Evolutionary conservation across 1,140 invertebrate species (phyloP).

Genomic region (Coenobita brevimanus): DNA sequence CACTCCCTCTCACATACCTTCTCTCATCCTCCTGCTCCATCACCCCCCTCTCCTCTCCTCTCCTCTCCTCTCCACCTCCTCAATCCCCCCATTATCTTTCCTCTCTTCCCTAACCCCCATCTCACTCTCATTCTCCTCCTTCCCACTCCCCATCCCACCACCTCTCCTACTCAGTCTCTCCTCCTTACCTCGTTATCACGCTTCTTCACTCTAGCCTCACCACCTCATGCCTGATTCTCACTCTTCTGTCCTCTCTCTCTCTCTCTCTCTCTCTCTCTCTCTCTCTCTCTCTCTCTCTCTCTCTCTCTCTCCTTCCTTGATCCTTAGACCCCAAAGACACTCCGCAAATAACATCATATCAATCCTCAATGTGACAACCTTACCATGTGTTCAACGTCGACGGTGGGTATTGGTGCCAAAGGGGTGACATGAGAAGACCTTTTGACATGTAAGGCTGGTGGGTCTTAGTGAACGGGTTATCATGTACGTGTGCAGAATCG

Average conservation of each 20-base stretch:
- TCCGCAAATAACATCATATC: too few relatives aligned
- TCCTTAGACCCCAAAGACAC: background rate
- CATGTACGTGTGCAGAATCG: too few relatives aligned
- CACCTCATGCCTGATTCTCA: background rate
- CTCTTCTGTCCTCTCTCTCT: background rate
- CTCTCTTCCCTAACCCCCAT: background rate
- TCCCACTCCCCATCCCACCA: background rate
- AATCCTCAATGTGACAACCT: too few relatives aligned
- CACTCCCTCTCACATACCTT: background rate
- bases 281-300: constrained; percentile 1
- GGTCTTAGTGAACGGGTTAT: too few relatives aligned
- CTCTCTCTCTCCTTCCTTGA: background rate
- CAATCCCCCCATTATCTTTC: background rate
- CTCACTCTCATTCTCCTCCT: background rate
- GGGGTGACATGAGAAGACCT: too few relatives aligned
- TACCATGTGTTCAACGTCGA: too few relatives aligned
- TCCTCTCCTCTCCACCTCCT: background rate
- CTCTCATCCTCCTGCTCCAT: background rate
- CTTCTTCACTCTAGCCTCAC: background rate
- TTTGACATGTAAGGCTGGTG: too few relatives aligned
- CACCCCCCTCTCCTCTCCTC: too few relatives aligned
- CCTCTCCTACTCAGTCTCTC: background rate
- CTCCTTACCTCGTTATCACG: background rate
- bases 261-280: background rate
- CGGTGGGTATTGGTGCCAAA: too few relatives aligned